Conservation (phyloP, 2,888 invertebrate species). For the Cephus runcator region DNA sequence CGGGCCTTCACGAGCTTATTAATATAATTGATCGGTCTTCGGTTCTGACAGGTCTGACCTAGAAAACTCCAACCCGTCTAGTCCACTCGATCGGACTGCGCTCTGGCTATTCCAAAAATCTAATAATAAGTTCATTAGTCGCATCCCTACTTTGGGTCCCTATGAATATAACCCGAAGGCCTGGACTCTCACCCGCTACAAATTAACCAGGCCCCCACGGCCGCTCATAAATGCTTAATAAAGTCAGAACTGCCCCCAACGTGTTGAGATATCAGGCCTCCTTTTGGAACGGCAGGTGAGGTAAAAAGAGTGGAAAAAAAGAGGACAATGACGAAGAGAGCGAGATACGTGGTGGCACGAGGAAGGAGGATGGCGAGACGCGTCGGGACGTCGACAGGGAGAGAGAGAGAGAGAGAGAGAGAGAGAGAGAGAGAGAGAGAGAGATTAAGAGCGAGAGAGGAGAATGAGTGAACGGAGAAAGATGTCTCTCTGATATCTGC, state of each 20-base stretch:
- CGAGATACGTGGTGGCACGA: background rate
- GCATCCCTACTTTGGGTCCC: conserved; percentile 4
- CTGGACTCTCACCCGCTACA: conserved; percentile 27
- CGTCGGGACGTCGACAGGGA: background rate
- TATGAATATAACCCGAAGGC: background rate
- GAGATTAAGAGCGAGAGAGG: background rate
- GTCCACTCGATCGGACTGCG: conserved; percentile 1
- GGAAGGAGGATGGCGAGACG: background rate
- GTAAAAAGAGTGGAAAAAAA: conserved; percentile 1
- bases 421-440: conserved; percentile 4
- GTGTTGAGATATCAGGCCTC: conserved; percentile 22
- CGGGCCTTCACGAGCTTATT: conserved; percentile 14
- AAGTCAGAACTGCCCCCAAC: conserved; percentile 30
- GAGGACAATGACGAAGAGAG: background rate
- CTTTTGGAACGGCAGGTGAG: background rate
- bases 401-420: background rate
- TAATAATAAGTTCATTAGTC: conserved; percentile 55
- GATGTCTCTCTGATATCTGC: conserved; percentile 28
- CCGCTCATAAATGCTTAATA: conserved; percentile 37
- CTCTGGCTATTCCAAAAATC: conserved; percentile 35
- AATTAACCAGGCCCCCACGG: conserved; percentile 34
- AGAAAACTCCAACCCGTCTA: conserved; percentile 29
- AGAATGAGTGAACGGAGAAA: conserved; percentile 1
- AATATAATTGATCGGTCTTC: conserved; percentile 39
- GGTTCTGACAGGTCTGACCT: conserved; percentile 41